A percentile compares a stretch with the other conserved stretches of the same genome.
Conservation (phyloP, 2,113 vertebrate species). For the Pipa parva region DNA sequence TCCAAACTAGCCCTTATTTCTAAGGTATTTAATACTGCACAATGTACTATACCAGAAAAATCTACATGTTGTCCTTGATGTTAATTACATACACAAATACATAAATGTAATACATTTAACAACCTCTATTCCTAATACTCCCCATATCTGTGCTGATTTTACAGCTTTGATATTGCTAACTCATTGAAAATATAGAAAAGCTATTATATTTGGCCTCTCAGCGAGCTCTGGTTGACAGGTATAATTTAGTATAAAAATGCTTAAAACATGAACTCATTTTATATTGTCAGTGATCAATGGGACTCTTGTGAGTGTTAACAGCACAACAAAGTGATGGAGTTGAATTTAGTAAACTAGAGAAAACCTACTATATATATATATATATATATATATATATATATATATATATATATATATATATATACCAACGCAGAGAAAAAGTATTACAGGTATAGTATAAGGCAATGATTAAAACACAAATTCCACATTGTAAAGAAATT, state of each 20-base stretch:
- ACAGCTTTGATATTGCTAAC: slow-evolving; percentile 38
- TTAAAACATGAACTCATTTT: slow-evolving; percentile 41
- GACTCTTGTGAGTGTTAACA: slow-evolving; percentile 6
- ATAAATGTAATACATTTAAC: slow-evolving; percentile 5
- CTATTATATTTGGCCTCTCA: slow-evolving; percentile 41
- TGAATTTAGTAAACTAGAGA: slow-evolving; percentile 6
- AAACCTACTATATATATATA: too few species aligned
- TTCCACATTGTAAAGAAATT: too few species aligned
- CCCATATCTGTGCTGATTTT: slow-evolving; percentile 38
- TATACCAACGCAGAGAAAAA: too few species aligned
- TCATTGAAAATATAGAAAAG: slow-evolving; percentile 40
- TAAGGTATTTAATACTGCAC: too few species aligned
- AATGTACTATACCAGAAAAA: too few species aligned
- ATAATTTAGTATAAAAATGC: slow-evolving; percentile 42
- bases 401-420: too few species aligned
- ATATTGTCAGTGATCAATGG: slow-evolving; percentile 38
- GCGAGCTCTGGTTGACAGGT: slow-evolving; percentile 32
- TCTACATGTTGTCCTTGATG: neutral
- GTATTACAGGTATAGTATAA: too few species aligned
- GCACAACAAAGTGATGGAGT: slow-evolving; percentile 9
- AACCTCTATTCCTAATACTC: slow-evolving; percentile 13
- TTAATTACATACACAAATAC: neutral
- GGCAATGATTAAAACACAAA: too few species aligned
- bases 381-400: too few species aligned
- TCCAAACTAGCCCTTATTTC: too few species aligned